Conservation (phyloP, 64 coral and sea anemone genomes). For the Porites lutea region DNA sequence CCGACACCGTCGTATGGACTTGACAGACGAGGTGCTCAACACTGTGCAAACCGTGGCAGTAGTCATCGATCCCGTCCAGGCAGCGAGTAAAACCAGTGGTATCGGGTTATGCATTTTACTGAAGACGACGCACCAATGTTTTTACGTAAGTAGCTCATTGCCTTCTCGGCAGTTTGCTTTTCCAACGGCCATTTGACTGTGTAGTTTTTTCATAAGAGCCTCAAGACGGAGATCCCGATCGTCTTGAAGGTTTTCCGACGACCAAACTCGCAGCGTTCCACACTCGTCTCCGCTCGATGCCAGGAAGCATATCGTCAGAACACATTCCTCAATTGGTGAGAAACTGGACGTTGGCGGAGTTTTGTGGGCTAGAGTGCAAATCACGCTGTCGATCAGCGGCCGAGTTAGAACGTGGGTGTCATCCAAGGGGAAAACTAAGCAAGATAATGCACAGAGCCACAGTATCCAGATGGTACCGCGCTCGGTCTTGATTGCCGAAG, state of each 20-base stretch:
- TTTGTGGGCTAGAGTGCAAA: background rate
- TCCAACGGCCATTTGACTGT: background rate
- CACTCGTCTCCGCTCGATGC: too few relatives aligned
- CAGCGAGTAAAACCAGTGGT: background rate
- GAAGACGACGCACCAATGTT: background rate
- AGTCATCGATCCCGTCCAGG: background rate
- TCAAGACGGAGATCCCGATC: background rate
- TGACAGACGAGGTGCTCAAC: background rate
- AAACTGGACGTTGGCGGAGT: background rate
- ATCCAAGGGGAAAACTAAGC: background rate
- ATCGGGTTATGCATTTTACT: background rate
- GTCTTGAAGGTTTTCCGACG: background rate
- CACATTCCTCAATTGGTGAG: background rate
- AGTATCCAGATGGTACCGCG: background rate
- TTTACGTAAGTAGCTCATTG: background rate
- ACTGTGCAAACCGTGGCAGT: background rate
- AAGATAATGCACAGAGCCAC: background rate
- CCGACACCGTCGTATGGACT: background rate
- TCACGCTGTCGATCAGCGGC: background rate
- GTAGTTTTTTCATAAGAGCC: background rate
- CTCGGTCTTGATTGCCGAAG: background rate
- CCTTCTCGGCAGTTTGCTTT: background rate
- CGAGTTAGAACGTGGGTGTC: background rate
- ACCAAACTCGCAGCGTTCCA: background rate
- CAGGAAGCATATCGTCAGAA: background rate